Conservation (phyloP, 2,888 invertebrate genomes). For the Chalcosyrphus nemorum region DNA sequence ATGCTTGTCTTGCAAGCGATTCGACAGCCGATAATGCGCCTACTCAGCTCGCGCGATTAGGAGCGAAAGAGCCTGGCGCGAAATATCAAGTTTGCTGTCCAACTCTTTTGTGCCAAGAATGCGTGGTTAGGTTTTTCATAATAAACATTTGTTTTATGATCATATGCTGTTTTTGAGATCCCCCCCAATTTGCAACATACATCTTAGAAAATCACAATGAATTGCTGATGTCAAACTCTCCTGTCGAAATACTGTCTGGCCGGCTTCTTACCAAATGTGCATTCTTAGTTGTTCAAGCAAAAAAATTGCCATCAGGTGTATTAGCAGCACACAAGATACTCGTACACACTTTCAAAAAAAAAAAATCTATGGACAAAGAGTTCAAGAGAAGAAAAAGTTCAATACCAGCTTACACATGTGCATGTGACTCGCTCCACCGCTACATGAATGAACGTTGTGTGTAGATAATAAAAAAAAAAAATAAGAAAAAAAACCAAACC, state of each 20-base stretch:
- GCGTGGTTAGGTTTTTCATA: slow-evolving; percentile 6
- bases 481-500: slow-evolving; percentile 53
- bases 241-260: slow-evolving; percentile 45
- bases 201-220: slow-evolving; percentile 24
- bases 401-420: slow-evolving; percentile 61
- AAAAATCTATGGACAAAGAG: slow-evolving; percentile 24
- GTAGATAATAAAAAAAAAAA: too few relatives aligned
- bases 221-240: slow-evolving; percentile 38
- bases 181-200: slow-evolving; percentile 2
- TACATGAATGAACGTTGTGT: slow-evolving; percentile 65
- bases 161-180: not conserved
- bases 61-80: slow-evolving; percentile 8
- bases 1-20: slow-evolving; percentile 66
- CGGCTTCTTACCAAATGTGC: slow-evolving; percentile 46
- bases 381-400: slow-evolving; percentile 33
- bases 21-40: slow-evolving; percentile 63
- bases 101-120: slow-evolving; percentile 34
- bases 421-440: slow-evolving; percentile 42
- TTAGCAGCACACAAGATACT: slow-evolving; percentile 28
- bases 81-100: slow-evolving; percentile 39
- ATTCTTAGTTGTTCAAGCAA: slow-evolving; percentile 32
- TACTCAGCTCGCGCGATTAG: slow-evolving; percentile 20
- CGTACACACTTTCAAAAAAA: slow-evolving; percentile 31
- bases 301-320: slow-evolving; percentile 65
- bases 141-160: slow-evolving; percentile 33